Conservation (phyloP, 2,797 vertebrate species). For the Geotrypetes seraphini region DNA sequence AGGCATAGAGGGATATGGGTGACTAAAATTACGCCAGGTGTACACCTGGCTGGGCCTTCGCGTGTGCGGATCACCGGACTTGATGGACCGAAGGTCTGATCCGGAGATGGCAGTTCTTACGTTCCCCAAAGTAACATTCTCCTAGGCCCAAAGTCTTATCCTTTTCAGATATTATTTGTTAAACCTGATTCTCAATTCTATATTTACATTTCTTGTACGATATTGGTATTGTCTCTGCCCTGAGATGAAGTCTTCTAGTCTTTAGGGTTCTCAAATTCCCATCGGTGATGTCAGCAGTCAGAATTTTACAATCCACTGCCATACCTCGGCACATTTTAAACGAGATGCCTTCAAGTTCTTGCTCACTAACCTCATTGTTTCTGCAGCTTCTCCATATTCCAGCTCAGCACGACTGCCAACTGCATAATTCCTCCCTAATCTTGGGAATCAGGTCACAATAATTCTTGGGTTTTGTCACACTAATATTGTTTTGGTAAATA, state of each 20-base stretch:
- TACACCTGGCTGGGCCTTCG: too few species aligned
- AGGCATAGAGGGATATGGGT: too few species aligned
- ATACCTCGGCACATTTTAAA: neutral
- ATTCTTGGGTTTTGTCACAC: too few species aligned
- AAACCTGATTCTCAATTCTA: slow-evolving; percentile 1
- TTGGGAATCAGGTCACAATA: too few species aligned
- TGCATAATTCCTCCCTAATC: neutral
- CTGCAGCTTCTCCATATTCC: neutral
- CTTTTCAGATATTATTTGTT: slow-evolving; percentile 9
- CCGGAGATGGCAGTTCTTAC: too few species aligned
- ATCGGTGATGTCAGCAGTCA: neutral
- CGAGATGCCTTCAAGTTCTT: neutral
- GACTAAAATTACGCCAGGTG: too few species aligned
- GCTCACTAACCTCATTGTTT: neutral
- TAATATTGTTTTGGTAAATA: too few species aligned
- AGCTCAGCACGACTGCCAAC: neutral
- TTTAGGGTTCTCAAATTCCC: neutral
- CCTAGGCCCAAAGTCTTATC: too few species aligned
- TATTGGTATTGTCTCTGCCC: neutral
- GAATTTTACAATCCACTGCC: neutral
- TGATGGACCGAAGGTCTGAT: too few species aligned
- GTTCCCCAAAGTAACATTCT: too few species aligned
- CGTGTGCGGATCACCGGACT: too few species aligned
- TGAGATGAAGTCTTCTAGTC: neutral
- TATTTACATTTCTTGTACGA: too few species aligned